Evolutionary conservation across 2,797 vertebrate species (phyloP).

Genomic region (Sebastes itinus): DNA sequence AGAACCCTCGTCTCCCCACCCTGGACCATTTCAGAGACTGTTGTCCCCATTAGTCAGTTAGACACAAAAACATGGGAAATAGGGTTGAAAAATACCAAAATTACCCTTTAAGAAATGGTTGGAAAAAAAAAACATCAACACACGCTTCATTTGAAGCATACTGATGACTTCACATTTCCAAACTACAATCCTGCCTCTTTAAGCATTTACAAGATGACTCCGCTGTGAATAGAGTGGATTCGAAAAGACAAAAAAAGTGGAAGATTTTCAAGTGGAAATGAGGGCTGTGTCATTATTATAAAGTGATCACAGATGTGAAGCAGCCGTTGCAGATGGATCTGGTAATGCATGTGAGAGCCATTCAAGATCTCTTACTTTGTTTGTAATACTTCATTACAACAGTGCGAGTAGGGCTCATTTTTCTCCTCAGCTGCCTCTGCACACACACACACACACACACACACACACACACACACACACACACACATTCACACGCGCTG

Average conservation of each 20-base stretch:
- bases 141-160: background rate
- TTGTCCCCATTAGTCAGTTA: no score
- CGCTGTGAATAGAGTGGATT: background rate
- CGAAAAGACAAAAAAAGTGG: background rate
- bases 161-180: background rate
- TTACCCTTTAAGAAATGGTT: background rate
- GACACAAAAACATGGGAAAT: no score
- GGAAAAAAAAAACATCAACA: background rate
- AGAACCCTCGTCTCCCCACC: no score
- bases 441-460: background rate
- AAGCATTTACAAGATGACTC: background rate
- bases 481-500: background rate
- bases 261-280: constrained; percentile 8
- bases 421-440: constrained; percentile 17
- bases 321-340: constrained; percentile 13
- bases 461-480: background rate
- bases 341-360: background rate
- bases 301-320: constrained; percentile 2
- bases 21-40: no score
- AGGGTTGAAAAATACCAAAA: no score
- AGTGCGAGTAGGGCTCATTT: background rate
- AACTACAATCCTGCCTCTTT: background rate
- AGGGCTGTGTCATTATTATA: constrained; percentile 8
- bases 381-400: constrained; percentile 28
- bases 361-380: constrained; percentile 25